These are phyloP conservation scores for Nephrocerus scutellatus DNA, from an alignment of 2,888 invertebrate genomes.

Conservation along the genomic window DNA sequence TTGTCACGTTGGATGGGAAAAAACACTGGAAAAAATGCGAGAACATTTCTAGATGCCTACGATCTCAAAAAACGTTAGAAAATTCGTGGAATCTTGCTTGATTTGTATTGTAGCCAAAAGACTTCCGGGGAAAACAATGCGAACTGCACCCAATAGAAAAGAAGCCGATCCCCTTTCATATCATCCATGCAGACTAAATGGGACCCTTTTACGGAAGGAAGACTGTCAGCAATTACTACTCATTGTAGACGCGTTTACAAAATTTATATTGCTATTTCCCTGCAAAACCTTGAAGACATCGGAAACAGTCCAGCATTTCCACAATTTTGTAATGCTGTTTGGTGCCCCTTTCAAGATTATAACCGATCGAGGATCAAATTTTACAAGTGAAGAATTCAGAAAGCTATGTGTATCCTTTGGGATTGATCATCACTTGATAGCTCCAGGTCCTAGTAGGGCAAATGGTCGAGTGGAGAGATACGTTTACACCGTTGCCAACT, in stretches of 20 bases:
- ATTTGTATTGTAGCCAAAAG: conserved; percentile 15
- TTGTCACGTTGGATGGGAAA: conserved; percentile 20
- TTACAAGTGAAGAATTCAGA: conserved; percentile 9
- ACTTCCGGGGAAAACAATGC: conserved; percentile 17
- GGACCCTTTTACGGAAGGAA: conserved; percentile 14
- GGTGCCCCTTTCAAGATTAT: conserved; percentile 13
- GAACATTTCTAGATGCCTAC: conserved; percentile 17
- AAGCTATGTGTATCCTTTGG: conserved; percentile 10
- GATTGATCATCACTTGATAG: conserved; percentile 11
- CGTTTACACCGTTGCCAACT: conserved; percentile 12
- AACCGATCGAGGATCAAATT: conserved; percentile 12
- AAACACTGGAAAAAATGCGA: conserved; percentile 14
- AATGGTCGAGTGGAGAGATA: conserved; percentile 10
- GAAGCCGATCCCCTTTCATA: conserved; percentile 12
- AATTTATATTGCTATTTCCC: conserved; percentile 15
- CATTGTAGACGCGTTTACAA: conserved; percentile 17
- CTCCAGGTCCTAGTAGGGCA: conserved; percentile 13
- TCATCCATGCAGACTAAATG: conserved; percentile 15
- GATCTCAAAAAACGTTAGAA: conserved; percentile 17
- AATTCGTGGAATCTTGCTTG: conserved; percentile 17
- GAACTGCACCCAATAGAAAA: conserved; percentile 18
- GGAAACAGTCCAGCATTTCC: conserved; percentile 13
- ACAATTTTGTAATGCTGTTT: conserved; percentile 15
- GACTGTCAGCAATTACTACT: conserved; percentile 9
- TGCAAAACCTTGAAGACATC: conserved; percentile 17